These are phyloP conservation scores for Anolis sagrei DNA, from an alignment of 2,113 vertebrate genomes.

Conservation along the genomic window DNA sequence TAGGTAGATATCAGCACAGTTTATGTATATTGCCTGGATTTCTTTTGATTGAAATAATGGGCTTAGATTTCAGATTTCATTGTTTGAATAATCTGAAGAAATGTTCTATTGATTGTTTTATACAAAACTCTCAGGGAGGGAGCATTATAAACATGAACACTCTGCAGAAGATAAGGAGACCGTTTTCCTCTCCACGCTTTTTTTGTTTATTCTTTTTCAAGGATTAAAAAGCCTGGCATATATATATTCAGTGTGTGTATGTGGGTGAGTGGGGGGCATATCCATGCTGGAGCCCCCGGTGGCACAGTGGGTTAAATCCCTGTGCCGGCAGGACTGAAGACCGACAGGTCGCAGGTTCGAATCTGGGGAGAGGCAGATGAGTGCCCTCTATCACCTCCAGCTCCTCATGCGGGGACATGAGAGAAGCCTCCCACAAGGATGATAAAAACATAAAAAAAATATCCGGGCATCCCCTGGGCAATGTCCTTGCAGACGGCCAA, in stretches of 20 bases:
- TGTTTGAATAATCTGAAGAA: slow-evolving; percentile 7
- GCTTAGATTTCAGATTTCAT: not conserved
- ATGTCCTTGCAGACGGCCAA: no score
- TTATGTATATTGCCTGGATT: not conserved
- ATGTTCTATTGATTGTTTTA: not conserved
- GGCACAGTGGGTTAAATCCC: no score
- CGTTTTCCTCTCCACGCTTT: not conserved
- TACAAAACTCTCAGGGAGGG: not conserved
- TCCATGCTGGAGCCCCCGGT: no score
- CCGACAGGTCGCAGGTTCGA: no score
- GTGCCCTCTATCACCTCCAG: no score
- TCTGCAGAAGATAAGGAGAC: not conserved
- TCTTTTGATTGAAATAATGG: not conserved
- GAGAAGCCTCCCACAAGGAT: no score
- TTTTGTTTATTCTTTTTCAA: not conserved
- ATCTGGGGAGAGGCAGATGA: no score
- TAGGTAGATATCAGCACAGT: not conserved
- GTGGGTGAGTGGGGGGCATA: not conserved
- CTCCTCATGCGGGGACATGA: no score
- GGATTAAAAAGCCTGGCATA: slow-evolving; percentile 40
- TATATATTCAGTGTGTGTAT: not conserved
- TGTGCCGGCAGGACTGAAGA: no score
- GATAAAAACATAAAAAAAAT: no score
- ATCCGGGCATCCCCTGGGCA: no score
- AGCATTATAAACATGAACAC: not conserved